Base-by-base conservation (phyloP, 1,140 invertebrate genomes). In the Grapholita molesta region DNA sequence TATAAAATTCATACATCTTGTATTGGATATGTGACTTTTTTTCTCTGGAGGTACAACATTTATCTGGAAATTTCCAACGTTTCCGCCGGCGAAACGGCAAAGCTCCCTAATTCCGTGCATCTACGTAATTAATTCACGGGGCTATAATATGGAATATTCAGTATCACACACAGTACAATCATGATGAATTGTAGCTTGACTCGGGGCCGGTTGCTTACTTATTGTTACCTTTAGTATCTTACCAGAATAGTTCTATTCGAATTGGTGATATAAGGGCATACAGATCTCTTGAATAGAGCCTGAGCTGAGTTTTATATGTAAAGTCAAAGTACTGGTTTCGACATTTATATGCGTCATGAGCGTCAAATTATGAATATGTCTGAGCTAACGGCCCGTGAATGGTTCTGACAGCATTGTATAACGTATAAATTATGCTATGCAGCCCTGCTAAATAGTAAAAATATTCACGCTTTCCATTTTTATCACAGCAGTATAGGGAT, bases 281-380 rank as follows among this genome's bases (percentile, higher is more conserved):
- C n/a, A n/a, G n/a, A n/a, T n/a, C n/a, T n/a, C n/a, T n/a, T n/a
- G n/a, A n/a, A n/a, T n/a, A n/a, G n/a, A n/a, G n/a, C n/a, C n/a
- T n/a, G n/a, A n/a, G n/a, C n/a, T n/a, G n/a, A n/a, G n/a, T n/a
- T n/a, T n/a, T n/a, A n/a, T n/a, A 15, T n/a, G n/a, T 38, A 18
- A 48, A 21, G 18, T 7, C n/a, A 48, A 6, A 21, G 42, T 48
- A 48, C 42, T 21, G 42, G 18, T 48, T 21, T 48, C 1, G 5
- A 42, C 38, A 48, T 8, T 48, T 48, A 48, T n/a, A 48, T 48
- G 42, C 8, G 42, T 15, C 30, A 30, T 11, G 42, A 28, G 9
- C 24, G 25, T 28, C 55, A 28, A 28, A 32, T 61, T 61, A 61
- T 61, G 55, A 61, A 61, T 61, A 61, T 28, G 55, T 61, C 55